Percentiles rank a stretch among this genome's conserved stretches.
phyloP scores from a whole-genome alignment of 2,113 vertebrate genomes.

The Megaceryle torquata region DNA sequence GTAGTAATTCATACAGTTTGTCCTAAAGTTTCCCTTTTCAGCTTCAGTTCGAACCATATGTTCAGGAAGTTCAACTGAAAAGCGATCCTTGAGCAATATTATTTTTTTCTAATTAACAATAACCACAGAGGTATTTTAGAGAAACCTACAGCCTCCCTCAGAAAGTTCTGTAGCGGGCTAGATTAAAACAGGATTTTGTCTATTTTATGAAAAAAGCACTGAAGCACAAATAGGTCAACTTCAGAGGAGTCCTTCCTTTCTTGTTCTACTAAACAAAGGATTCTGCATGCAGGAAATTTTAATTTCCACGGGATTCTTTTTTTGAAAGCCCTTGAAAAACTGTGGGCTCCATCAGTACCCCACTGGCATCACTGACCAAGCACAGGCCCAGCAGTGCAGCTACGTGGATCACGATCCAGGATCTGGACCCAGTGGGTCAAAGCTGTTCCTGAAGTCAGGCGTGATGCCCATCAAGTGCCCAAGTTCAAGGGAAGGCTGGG shows the following conservation, averaged over 20 bases:
- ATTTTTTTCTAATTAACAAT: constrained; percentile 68
- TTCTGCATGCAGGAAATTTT: not conserved
- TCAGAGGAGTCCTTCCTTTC: constrained; percentile 24
- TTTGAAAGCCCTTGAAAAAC: not conserved
- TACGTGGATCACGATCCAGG: rapidly evolving
- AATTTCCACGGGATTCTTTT: not conserved
- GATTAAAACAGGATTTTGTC: constrained; percentile 54
- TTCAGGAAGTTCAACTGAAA: constrained; percentile 74
- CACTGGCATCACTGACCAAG: rapidly evolving
- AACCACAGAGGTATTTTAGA: constrained; percentile 59
- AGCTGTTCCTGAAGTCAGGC: not conserved
- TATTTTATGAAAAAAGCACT: constrained; percentile 51
- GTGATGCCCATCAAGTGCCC: not conserved
- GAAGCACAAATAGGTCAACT: constrained; percentile 19
- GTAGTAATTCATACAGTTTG: constrained; percentile 69
- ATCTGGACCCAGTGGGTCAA: not conserved
- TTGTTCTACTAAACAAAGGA: constrained; percentile 13
- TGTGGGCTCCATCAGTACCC: not conserved
- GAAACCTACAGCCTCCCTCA: constrained; percentile 1
- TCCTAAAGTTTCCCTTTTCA: constrained; percentile 68
- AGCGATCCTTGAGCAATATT: constrained; percentile 61
- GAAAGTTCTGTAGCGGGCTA: not conserved
- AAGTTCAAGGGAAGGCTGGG: not conserved
- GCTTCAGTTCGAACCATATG: constrained; percentile 68
- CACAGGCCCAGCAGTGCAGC: not conserved